Evolutionary conservation across 2,797 vertebrate genomes (phyloP), one percentile per base, ranked within the genome.

Genomic region (Phrynocephalus vlangalii): DNA sequence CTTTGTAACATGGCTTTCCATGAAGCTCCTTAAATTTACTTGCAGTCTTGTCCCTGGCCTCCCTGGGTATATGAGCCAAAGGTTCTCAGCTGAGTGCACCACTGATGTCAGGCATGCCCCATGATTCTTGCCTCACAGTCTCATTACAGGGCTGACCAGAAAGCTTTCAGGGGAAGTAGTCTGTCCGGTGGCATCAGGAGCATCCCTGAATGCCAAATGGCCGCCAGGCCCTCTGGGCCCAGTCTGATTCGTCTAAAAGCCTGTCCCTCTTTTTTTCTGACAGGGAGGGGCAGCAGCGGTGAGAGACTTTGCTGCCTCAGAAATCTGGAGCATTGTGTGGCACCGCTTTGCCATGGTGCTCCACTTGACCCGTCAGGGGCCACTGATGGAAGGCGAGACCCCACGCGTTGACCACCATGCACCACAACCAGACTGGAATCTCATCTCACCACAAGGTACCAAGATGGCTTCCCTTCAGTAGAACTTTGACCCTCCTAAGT

Each of bases 241-340:
- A 28, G 22, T 20, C 7, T 28, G 20, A 33, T 33, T 67, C n/a
- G 18, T 88, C 44, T 77, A 33, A 38, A 63, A 8, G 30, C 16
- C 72, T 91, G 50, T 88, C 38, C 84, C 5, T 90, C 67, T 88
- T 71, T 60, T 24, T 71, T 33, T 33, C 66, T 24, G 80, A 81
- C 93, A 98, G 97, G 92, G 93, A 82, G 96, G 96, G 52, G 79
- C 91, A 73, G 86, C 76, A 26, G 76, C 88, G 9, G 91, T 95
- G 38, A 91, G 93, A 38, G 90, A 94, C 16, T 86, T 94, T 94
- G 93, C 97, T 30, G 91, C 95, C 90, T 94, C 94, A 1, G 96
- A 94, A 75, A 88, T 97, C 76, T 97, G 98, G 96, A 94, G 92
- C 1, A 83, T 96, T 85, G 82, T 98, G 83, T 99, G 98, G 96